Evolutionary conservation across 2,113 vertebrate species (phyloP).

Genomic region (Stictonetta naevosa): DNA sequence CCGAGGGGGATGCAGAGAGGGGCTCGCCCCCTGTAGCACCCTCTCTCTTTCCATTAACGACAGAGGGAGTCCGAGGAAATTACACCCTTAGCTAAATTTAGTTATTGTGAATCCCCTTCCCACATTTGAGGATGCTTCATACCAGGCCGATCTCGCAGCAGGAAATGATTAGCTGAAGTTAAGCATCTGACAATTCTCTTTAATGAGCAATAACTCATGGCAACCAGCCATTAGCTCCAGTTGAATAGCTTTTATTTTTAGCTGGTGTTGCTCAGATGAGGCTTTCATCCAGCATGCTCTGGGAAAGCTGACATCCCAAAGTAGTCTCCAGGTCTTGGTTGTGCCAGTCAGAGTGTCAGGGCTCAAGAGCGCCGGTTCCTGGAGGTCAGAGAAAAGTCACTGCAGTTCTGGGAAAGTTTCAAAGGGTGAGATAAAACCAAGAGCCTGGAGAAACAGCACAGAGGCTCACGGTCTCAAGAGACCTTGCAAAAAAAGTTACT

Average conservation of each 20-base stretch:
- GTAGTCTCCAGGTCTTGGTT: constrained; percentile 57
- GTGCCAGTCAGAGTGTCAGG: constrained; percentile 57
- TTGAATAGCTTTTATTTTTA: constrained; percentile 73
- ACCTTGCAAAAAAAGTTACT: constrained; percentile 28
- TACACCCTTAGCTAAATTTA: constrained; percentile 55
- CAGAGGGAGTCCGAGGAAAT: constrained; percentile 55
- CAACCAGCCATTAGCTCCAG: constrained; percentile 47
- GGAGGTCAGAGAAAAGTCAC: constrained; percentile 50
- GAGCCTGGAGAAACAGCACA: constrained; percentile 39
- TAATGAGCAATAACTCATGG: constrained; percentile 68
- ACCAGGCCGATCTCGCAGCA: constrained; percentile 33
- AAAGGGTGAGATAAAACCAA: constrained; percentile 63
- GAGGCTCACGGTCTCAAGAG: not conserved
- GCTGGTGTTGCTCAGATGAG: constrained; percentile 49
- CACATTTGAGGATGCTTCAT: constrained; percentile 10
- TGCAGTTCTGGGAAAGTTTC: constrained; percentile 64
- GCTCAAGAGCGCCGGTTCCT: constrained; percentile 23
- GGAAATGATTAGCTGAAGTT: constrained; percentile 68
- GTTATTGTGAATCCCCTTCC: constrained; percentile 58
- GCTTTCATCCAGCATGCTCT: constrained; percentile 33
- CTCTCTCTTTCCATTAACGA: constrained; percentile 60
- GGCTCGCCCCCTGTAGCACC: not conserved
- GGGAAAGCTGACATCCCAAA: constrained; percentile 68
- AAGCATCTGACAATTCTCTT: constrained; percentile 69
- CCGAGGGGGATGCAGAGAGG: not conserved